Base-by-base conservation (phyloP, 37 sponge, comb jelly and placozoan species). In the Eunapius fragilis region DNA sequence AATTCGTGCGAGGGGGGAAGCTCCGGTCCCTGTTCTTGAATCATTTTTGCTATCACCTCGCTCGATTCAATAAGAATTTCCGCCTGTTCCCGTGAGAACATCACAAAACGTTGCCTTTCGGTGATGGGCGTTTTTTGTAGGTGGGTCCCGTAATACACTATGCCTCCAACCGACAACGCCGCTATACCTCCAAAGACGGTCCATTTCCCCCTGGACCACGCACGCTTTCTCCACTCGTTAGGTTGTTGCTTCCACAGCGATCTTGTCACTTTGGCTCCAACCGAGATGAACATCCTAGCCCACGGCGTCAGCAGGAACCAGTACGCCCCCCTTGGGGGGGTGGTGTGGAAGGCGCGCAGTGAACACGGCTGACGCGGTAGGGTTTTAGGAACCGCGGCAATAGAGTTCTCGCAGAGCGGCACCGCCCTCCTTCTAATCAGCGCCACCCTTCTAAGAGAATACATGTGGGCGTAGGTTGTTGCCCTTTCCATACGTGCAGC, bases 71-170 rank as follows among this genome's bases (percentile, higher is more conserved):
- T 77, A 9, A 87, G 23, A 26, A 75, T 14, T 17, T 75, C 22
- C 6, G 88, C 23, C 38, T 88, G 67, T 13, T 71, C 72, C 3
- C 88, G 37, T 0, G 74, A 28, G 34, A 87, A 81, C 82, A 87
- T 92, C 32, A 92, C 76, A 34, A 88, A 88, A 0, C 92, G 88
- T 27, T 36, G 58, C 58, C 92, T 75, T 0, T 72, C 26, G 3
- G 92, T 92, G 37, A 92, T 75, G 35, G 92, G 92, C 38, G 89
- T 75, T 26, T 71, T 67, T 67, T 92, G 88, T 1, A 92, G 48
- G 68, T 92, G 92, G 22, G 34, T 27, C 25, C 19, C 19, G 47
- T 88, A 92, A 70, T 74, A 92, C 19, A 41, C 73, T 2, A 75
- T 25, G 10, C 86, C 80, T 31, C 82, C 67, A 6, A 41, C 19